These are phyloP conservation scores for Thamnaconus septentrionalis DNA, from an alignment of 2,113 vertebrate genomes.

Conservation along the genomic window DNA sequence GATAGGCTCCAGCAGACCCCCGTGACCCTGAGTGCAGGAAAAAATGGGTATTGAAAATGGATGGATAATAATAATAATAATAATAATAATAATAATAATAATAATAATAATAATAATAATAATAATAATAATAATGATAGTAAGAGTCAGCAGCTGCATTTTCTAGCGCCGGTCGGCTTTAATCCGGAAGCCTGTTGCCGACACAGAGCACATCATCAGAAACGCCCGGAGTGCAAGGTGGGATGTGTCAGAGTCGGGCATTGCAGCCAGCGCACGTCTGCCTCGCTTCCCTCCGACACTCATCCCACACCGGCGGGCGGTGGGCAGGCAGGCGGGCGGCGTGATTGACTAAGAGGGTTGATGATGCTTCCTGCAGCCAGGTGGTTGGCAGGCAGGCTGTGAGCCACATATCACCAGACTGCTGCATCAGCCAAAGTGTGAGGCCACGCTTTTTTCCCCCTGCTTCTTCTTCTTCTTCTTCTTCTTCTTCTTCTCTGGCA, in stretches of 20 bases:
- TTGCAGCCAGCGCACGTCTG: conserved; percentile 47
- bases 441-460: conserved; percentile 64
- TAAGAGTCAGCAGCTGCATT: conserved; percentile 6
- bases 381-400: conserved; percentile 66
- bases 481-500: too few relatives aligned
- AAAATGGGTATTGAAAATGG: too few relatives aligned
- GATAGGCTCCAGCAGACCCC: too few relatives aligned
- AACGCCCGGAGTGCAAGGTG: conserved; percentile 49
- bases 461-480: not conserved
- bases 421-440: conserved; percentile 73
- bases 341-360: conserved; percentile 68
- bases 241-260: conserved; percentile 61
- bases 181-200: conserved; percentile 29
- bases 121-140: too few relatives aligned
- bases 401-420: conserved; percentile 60
- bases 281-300: conserved; percentile 54
- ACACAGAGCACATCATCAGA: conserved; percentile 41
- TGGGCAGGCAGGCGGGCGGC: conserved; percentile 12
- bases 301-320: conserved; percentile 45
- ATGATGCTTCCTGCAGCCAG: conserved; percentile 65
- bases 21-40: too few relatives aligned
- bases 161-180: conserved; percentile 24
- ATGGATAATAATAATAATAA: too few relatives aligned
- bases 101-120: too few relatives aligned
- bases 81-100: too few relatives aligned